These are phyloP conservation scores for Trichonephila inaurata DNA, from an alignment of 1,140 invertebrate species.

Conservation along the genomic window DNA sequence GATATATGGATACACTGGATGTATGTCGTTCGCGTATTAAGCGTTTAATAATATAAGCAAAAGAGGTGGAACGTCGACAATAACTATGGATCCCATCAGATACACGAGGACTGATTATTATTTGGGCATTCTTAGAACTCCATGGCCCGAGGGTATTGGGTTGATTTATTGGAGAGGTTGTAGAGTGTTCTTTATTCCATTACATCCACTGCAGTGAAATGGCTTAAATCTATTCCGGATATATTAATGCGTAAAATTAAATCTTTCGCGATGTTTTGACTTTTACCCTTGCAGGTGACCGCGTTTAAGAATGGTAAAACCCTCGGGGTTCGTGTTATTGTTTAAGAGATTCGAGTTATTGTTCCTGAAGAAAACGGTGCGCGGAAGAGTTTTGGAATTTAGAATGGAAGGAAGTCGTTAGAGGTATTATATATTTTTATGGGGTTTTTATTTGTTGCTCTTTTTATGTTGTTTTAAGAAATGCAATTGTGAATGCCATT, in stretches of 20 bases:
- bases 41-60: slow-evolving; percentile 66
- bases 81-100: not conserved
- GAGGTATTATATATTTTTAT: not conserved
- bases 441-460: not conserved
- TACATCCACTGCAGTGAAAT: not conserved
- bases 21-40: slow-evolving; percentile 66
- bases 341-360: not conserved
- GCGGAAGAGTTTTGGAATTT: not conserved
- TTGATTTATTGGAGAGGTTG: slow-evolving; percentile 33
- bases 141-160: not conserved
- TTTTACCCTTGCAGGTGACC: not conserved
- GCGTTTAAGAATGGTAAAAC: slow-evolving; percentile 2
- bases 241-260: slow-evolving; percentile 63
- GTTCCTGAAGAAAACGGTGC: not conserved
- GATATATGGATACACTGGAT: slow-evolving; percentile 40
- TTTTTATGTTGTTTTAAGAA: not conserved
- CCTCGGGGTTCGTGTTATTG: not conserved
- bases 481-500: too few species aligned
- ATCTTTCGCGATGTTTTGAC: slow-evolving; percentile 46
- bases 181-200: slow-evolving; percentile 44
- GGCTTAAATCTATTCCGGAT: slow-evolving; percentile 49
- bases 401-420: not conserved
- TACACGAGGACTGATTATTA: slow-evolving; percentile 44
- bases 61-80: slow-evolving; percentile 12
- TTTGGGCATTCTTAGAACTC: slow-evolving; percentile 43